Evolutionary conservation across 1,140 invertebrate genomes (phyloP).

Genomic region (Diorhabda elongata): DNA sequence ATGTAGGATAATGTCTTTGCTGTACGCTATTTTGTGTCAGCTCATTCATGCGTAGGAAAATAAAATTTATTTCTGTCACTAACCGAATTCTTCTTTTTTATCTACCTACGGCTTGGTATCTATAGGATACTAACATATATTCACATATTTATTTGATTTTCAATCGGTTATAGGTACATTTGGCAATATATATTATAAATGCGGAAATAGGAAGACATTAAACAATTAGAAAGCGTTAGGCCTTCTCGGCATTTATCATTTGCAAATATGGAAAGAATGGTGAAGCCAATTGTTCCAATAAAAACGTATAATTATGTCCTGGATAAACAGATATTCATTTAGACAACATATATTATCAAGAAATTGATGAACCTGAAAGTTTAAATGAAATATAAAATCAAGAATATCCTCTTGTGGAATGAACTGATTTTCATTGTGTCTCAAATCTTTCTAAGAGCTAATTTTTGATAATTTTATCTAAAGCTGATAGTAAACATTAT

Average conservation of each 20-base stretch:
- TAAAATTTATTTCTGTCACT: constrained; percentile 21
- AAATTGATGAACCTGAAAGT: too few species aligned
- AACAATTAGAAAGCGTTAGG: constrained; percentile 15
- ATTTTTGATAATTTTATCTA: too few species aligned
- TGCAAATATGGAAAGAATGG: neutral
- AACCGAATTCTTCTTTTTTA: constrained; percentile 10
- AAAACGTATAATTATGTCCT: neutral
- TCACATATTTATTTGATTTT: constrained; percentile 30
- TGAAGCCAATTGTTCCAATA: neutral
- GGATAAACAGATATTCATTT: neutral
- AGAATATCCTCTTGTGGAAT: too few species aligned
- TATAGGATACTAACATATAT: constrained; percentile 27
- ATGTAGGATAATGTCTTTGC: too few species aligned
- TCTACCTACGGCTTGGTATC: constrained; percentile 20
- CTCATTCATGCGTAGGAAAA: constrained; percentile 20
- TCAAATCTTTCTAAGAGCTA: too few species aligned
- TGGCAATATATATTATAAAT: constrained; percentile 24
- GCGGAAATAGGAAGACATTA: constrained; percentile 28
- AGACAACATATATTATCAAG: neutral
- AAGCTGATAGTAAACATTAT: too few species aligned
- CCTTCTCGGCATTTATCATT: constrained; percentile 1
- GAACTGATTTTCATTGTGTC: too few species aligned
- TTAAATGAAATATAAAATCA: too few species aligned
- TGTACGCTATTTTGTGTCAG: neutral
- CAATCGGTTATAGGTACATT: constrained; percentile 30